Evolutionary conservation across 2,888 invertebrate genomes (phyloP).

Genomic region (Yponomeuta cagnagella): DNA sequence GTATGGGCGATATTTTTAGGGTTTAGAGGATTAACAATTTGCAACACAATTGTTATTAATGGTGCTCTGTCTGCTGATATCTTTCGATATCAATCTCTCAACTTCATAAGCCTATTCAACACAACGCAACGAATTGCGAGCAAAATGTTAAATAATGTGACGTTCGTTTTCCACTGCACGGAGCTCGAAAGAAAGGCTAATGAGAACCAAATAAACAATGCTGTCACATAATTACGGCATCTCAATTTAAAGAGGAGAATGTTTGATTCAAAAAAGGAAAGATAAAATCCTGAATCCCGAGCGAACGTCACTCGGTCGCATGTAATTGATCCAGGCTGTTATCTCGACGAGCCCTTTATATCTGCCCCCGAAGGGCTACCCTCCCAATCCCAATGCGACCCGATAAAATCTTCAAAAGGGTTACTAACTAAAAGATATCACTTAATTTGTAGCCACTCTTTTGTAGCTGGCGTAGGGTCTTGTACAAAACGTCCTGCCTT

Average conservation of each 20-base stretch:
- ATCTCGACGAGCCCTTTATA: slow-evolving; percentile 71
- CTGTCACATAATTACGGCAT: neutral
- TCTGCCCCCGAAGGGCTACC: slow-evolving; percentile 67
- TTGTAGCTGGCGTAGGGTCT: slow-evolving; percentile 62
- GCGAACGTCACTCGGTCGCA: slow-evolving; percentile 61
- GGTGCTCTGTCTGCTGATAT: too few relatives aligned
- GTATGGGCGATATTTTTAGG: too few relatives aligned
- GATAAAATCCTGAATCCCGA: slow-evolving; percentile 48
- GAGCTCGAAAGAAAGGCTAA: neutral
- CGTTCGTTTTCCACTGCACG: neutral
- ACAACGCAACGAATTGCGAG: neutral
- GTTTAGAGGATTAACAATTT: too few relatives aligned
- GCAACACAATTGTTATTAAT: too few relatives aligned
- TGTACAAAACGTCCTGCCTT: slow-evolving; percentile 39
- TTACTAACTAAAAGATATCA: slow-evolving; percentile 71
- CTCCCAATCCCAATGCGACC: slow-evolving; percentile 56
- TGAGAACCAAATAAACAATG: neutral
- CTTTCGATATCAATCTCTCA: too few relatives aligned
- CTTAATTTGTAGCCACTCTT: slow-evolving; percentile 73
- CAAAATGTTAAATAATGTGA: neutral
- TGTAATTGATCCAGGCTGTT: slow-evolving; percentile 74
- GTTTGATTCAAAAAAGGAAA: slow-evolving; percentile 32
- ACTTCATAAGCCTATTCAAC: too few relatives aligned
- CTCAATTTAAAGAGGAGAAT: neutral
- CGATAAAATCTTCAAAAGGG: slow-evolving; percentile 73